Percentiles rank a stretch among this genome's conserved stretches.
Evolutionary conservation across 2,888 invertebrate species (phyloP).

Genomic region (Panopea generosa): DNA sequence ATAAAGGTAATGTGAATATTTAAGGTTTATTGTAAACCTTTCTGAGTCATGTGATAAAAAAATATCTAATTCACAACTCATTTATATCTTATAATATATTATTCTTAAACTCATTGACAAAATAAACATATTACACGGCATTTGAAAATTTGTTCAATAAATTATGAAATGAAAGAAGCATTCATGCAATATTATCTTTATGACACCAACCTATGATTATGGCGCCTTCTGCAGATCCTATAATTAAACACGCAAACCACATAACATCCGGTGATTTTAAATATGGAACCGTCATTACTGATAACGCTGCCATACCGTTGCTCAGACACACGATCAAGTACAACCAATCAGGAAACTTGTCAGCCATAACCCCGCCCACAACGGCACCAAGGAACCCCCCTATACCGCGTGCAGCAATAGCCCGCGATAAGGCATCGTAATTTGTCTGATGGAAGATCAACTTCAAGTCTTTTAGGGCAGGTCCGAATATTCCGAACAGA

Average conservation of each 20-base stretch:
- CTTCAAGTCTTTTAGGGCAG: slow-evolving; percentile 39
- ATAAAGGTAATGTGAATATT: too few relatives aligned
- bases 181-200: too few relatives aligned
- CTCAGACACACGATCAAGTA: slow-evolving; percentile 25
- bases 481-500: slow-evolving; percentile 37
- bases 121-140: too few relatives aligned
- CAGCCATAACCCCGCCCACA: slow-evolving; percentile 28
- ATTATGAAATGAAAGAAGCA: too few relatives aligned
- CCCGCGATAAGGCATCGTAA: slow-evolving; percentile 35
- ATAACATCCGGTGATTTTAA: slow-evolving; percentile 21
- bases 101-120: too few relatives aligned
- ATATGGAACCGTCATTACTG: slow-evolving; percentile 15
- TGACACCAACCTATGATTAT: slow-evolving; percentile 52
- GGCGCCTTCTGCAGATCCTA: slow-evolving; percentile 20
- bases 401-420: slow-evolving; percentile 42
- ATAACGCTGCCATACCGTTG: slow-evolving; percentile 6
- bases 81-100: too few relatives aligned
- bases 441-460: slow-evolving; percentile 31
- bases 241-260: slow-evolving; percentile 35
- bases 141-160: too few relatives aligned
- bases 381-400: slow-evolving; percentile 42
- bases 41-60: too few relatives aligned
- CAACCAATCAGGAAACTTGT: slow-evolving; percentile 25
- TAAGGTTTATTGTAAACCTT: too few relatives aligned
- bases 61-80: too few relatives aligned